Evolutionary conservation across 2,888 invertebrate species (phyloP).

Genomic region (Mactromeris polynyma): DNA sequence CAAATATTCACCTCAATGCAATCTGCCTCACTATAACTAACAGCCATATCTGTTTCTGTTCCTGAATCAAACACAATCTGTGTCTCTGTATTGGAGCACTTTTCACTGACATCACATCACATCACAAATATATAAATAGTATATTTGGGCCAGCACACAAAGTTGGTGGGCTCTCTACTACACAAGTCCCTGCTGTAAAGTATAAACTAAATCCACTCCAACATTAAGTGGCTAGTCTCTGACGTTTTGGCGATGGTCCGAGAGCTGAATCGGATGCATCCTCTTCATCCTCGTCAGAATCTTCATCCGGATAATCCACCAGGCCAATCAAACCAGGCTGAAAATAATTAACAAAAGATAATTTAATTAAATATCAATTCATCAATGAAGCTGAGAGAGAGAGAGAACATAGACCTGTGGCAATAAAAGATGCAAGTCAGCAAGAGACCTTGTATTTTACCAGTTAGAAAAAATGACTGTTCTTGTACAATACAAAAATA

Average conservation of each 20-base stretch:
- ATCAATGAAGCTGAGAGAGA: no score
- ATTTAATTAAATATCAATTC: background rate
- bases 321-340: conserved; percentile 90
- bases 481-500: no score
- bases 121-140: conserved; percentile 41
- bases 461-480: no score
- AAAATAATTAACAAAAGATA: conserved; percentile 40
- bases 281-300: conserved; percentile 93
- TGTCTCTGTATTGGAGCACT: conserved; percentile 8
- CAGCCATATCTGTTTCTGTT: background rate
- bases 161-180: conserved; percentile 41
- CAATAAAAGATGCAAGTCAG: no score
- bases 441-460: no score
- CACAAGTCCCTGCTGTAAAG: conserved; percentile 27
- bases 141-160: conserved; percentile 56
- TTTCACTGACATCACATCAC: conserved; percentile 35
- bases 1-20: background rate
- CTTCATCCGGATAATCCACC: conserved; percentile 97
- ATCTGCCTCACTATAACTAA: background rate
- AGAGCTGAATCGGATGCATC: conserved; percentile 71
- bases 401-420: no score
- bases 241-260: conserved; percentile 82
- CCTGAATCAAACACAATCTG: background rate
- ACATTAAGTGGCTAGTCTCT: conserved; percentile 81
- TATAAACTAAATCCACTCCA: conserved; percentile 6